Conservation (phyloP, 2,797 vertebrate genomes). For the Sciaenops ocellatus region DNA sequence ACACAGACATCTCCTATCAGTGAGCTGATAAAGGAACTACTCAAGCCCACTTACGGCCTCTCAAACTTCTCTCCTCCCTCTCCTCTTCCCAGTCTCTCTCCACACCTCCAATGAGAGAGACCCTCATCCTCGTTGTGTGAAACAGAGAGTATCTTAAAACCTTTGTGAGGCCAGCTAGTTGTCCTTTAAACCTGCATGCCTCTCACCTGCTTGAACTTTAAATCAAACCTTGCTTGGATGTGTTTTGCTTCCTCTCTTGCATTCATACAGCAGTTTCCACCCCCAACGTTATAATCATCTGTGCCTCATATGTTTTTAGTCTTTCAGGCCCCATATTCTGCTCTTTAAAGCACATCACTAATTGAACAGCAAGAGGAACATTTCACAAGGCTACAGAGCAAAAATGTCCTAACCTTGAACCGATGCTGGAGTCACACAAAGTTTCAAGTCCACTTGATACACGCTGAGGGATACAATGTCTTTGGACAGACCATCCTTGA, state of each 20-base stretch:
- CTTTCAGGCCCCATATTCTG: background rate
- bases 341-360: background rate
- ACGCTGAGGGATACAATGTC: constrained; percentile 36
- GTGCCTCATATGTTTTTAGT: background rate
- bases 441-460: constrained; percentile 12
- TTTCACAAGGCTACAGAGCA: constrained; percentile 36
- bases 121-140: constrained; percentile 7
- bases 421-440: constrained; percentile 10
- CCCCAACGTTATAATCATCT: background rate
- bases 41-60: constrained; percentile 80
- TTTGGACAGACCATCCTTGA: constrained; percentile 23
- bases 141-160: constrained; percentile 1
- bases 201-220: background rate
- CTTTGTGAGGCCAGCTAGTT: background rate
- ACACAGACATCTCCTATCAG: constrained; percentile 79
- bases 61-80: constrained; percentile 58
- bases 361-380: constrained; percentile 1
- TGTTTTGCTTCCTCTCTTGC: background rate
- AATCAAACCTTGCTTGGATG: background rate
- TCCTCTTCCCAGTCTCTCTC: constrained; percentile 37
- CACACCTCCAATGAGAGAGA: constrained; percentile 43
- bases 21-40: constrained; percentile 81
- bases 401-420: constrained; percentile 71
- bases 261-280: background rate
- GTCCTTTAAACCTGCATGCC: constrained; percentile 1